phyloP scores from a whole-genome alignment of 2,888 invertebrate species.

The Artemia sp. region DNA sequence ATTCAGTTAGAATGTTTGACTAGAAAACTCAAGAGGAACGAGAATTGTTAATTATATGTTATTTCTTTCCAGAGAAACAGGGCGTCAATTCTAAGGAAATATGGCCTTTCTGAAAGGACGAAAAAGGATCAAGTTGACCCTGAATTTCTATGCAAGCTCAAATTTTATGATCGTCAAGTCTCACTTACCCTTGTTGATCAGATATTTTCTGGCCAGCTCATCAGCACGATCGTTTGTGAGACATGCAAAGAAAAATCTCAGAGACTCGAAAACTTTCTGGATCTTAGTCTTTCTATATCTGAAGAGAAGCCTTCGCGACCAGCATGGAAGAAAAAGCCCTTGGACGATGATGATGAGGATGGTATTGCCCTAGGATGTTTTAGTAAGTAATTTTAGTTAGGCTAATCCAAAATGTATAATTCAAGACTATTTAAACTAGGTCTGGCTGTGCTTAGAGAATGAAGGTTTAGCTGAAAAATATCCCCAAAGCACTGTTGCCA shows the following conservation, averaged over 20 bases:
- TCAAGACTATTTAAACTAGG: no score
- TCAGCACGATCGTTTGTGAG: conserved; percentile 73
- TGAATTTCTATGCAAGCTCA: conserved; percentile 53
- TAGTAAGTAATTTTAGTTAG: conserved; percentile 31
- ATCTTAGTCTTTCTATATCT: conserved; percentile 73
- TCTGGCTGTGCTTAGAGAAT: no score
- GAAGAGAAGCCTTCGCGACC: conserved; percentile 47
- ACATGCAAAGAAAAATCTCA: conserved; percentile 73
- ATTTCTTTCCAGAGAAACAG: conserved; percentile 50
- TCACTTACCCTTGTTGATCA: conserved; percentile 50
- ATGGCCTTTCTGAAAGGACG: conserved; percentile 52
- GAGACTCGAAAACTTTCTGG: conserved; percentile 78
- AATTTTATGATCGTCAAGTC: conserved; percentile 65
- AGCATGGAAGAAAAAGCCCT: conserved; percentile 29
- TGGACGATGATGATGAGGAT: conserved; percentile 27
- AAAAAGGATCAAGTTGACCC: conserved; percentile 46
- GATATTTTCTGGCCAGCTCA: conserved; percentile 79
- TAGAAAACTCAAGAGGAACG: no score
- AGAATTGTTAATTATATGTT: not conserved
- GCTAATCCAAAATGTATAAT: no score
- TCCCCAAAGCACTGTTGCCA: no score
- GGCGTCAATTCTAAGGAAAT: conserved; percentile 54
- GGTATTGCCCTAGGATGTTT: conserved; percentile 27
- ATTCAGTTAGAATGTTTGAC: no score
- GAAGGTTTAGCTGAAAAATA: no score